Percentiles rank a stretch among this genome's conserved stretches.
phyloP scores from a whole-genome alignment of 1,140 invertebrate genomes.

The Formica exsecta region DNA sequence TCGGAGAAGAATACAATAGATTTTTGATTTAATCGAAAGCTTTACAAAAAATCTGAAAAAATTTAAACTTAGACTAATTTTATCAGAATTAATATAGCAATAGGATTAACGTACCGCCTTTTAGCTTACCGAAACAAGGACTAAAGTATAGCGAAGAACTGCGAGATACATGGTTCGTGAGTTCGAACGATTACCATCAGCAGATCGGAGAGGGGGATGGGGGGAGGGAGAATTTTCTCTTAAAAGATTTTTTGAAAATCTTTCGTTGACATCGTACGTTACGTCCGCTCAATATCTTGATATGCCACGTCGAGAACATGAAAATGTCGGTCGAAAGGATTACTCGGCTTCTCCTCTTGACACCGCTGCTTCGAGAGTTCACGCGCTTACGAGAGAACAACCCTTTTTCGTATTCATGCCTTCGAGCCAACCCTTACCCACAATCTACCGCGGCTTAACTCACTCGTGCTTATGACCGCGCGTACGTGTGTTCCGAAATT shows the following conservation, averaged over 20 bases:
- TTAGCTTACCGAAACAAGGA: not conserved
- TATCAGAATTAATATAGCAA: not conserved
- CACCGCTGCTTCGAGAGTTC: constrained; percentile 2
- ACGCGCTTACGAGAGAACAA: constrained; percentile 43
- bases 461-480: constrained; percentile 32
- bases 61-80: constrained; percentile 7
- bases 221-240: constrained; percentile 7
- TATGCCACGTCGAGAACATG: constrained; percentile 50
- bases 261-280: constrained; percentile 6
- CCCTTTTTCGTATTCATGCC: constrained; percentile 70
- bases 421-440: not conserved
- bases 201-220: too few species aligned
- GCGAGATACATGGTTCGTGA: not conserved
- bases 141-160: too few species aligned
- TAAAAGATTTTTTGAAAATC: constrained; percentile 52
- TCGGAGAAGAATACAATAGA: not conserved
- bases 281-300: constrained; percentile 40
- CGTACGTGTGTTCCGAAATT: constrained; percentile 55
- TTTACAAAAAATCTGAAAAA: not conserved
- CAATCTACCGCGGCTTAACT: constrained; percentile 16
- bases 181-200: constrained; percentile 25
- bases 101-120: not conserved
- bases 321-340: constrained; percentile 72
- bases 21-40: not conserved
- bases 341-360: constrained; percentile 25